Percentiles rank a stretch among this genome's conserved stretches.
Conservation (phyloP, 2,113 vertebrate species). For the Pedionomus torquatus region DNA sequence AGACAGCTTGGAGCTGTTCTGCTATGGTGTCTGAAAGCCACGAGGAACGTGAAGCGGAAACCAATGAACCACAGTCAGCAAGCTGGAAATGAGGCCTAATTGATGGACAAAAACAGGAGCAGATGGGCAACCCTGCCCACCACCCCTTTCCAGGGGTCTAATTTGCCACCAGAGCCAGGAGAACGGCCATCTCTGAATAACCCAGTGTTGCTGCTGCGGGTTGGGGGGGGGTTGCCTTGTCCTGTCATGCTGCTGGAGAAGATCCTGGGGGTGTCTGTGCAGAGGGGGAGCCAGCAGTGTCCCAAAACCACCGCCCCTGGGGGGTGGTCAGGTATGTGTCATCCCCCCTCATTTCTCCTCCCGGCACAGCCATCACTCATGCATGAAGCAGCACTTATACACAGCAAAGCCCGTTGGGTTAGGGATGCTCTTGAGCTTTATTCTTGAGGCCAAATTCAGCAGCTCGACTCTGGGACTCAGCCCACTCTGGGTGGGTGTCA, state of each 20-base stretch:
- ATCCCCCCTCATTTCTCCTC: fast-evolving
- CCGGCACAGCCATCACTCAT: background rate
- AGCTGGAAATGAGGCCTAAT: slow-evolving; percentile 29
- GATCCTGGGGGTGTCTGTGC: fast-evolving
- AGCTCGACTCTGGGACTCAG: fast-evolving
- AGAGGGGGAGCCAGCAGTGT: fast-evolving
- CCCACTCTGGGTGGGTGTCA: no score
- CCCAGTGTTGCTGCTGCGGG: fast-evolving
- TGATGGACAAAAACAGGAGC: slow-evolving; percentile 59
- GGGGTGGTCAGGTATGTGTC: background rate
- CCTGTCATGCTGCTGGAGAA: background rate
- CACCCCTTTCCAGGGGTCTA: slow-evolving; percentile 42
- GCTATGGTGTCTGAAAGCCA: background rate
- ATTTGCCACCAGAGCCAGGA: background rate
- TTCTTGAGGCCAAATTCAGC: background rate
- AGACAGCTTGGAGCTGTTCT: background rate
- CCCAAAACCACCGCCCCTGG: fast-evolving
- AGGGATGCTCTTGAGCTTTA: background rate
- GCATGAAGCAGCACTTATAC: background rate
- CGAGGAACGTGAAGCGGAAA: slow-evolving; percentile 56
- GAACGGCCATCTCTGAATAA: background rate
- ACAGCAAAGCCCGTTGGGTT: background rate
- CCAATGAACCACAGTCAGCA: slow-evolving; percentile 28
- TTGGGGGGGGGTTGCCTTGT: background rate
- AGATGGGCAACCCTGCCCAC: slow-evolving; percentile 57